These are phyloP conservation scores for Lepus oiostolus DNA, from an alignment of 2,797 vertebrate genomes.

Conservation along the genomic window DNA sequence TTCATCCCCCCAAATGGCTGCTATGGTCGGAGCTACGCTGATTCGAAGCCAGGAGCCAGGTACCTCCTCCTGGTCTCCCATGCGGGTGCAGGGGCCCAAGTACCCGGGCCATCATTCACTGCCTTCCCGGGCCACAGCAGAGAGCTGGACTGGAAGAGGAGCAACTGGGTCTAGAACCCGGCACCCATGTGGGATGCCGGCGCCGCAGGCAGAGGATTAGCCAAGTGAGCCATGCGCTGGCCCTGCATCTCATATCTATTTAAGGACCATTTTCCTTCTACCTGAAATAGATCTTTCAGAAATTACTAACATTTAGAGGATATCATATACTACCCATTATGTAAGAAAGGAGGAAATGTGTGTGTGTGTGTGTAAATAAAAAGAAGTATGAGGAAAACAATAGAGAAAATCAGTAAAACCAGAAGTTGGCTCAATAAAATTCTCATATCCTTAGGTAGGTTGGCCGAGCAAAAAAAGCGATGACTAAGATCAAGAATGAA, in stretches of 20 bases:
- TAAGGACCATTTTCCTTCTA: conserved; percentile 5
- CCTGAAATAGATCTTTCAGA: conserved; percentile 11
- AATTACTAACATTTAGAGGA: not conserved
- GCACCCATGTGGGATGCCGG: too few species aligned
- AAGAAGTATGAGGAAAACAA: not conserved
- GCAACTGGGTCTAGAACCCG: too few species aligned
- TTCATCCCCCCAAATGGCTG: too few species aligned
- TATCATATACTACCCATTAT: not conserved
- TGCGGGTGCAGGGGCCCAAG: too few species aligned
- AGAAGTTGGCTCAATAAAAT: conserved; percentile 7
- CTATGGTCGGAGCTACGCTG: too few species aligned
- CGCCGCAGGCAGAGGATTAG: too few species aligned
- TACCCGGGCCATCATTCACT: too few species aligned
- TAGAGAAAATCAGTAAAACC: not conserved
- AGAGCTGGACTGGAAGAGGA: too few species aligned
- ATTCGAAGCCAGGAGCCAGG: too few species aligned
- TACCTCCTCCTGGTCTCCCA: too few species aligned
- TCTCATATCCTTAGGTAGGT: not conserved
- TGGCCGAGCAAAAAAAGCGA: not conserved
- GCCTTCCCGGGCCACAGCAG: too few species aligned
- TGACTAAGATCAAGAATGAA: not conserved
- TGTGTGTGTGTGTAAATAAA: not conserved
- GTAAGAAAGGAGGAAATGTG: not conserved
- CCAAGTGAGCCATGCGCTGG: too few species aligned
- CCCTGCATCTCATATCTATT: not conserved